A percentile compares a stretch with the other conserved stretches of the same genome.
phyloP scores from a whole-genome alignment of 1,140 invertebrate species.

The Melipona quadrifasciata region DNA sequence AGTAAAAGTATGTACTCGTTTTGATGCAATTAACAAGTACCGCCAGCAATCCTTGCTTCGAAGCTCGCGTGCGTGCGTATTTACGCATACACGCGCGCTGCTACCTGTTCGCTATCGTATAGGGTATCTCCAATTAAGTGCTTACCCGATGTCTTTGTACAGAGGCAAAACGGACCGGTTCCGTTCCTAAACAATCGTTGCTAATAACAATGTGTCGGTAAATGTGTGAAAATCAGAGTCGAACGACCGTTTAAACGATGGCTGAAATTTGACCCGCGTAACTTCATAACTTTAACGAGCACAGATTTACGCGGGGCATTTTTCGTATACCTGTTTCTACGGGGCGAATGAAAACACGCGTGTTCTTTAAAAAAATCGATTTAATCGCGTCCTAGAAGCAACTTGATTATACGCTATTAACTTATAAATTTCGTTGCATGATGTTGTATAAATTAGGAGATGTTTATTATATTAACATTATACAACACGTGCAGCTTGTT shows the following conservation, averaged over 20 bases:
- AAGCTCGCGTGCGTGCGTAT: not conserved
- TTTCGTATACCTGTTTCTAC: too few relatives aligned
- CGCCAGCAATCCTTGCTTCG: slow-evolving; percentile 19
- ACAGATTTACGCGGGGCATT: too few relatives aligned
- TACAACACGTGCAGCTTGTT: too few relatives aligned
- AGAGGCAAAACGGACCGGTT: not conserved
- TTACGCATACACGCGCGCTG: not conserved
- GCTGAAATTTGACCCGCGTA: not conserved
- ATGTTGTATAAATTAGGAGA: too few relatives aligned
- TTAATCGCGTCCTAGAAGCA: too few relatives aligned
- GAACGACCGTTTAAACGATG: not conserved
- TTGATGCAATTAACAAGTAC: slow-evolving; percentile 39
- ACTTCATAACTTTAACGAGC: not conserved
- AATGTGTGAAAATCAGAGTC: not conserved
- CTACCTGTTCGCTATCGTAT: slow-evolving; percentile 3
- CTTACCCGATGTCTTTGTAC: not conserved
- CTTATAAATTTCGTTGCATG: too few relatives aligned
- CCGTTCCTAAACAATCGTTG: not conserved
- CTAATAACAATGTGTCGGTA: not conserved
- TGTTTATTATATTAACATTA: too few relatives aligned
- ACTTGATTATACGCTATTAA: too few relatives aligned
- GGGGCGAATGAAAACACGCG: too few relatives aligned
- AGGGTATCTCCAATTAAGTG: not conserved
- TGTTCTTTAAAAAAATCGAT: too few relatives aligned
- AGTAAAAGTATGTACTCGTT: slow-evolving; percentile 30